phyloP scores from a whole-genome alignment of 2,888 invertebrate species.

The Diabrotica balteata region DNA sequence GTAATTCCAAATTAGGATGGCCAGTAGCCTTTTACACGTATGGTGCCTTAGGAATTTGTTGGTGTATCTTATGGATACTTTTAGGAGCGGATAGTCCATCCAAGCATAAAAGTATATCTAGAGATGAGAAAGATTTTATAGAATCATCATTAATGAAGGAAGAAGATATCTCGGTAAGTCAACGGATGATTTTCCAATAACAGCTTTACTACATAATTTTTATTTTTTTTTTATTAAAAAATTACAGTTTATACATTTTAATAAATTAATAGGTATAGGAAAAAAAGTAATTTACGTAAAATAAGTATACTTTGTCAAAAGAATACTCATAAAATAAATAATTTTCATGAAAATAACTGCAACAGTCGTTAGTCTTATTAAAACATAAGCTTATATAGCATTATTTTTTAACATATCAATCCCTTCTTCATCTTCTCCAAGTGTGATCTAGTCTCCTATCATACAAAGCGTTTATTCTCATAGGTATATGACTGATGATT shows the following conservation, averaged over 20 bases:
- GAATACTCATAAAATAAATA: not conserved
- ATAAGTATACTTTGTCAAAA: not conserved
- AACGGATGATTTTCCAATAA: no score
- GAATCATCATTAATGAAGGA: slow-evolving; percentile 65
- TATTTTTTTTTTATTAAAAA: no score
- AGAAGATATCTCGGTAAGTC: slow-evolving; percentile 38
- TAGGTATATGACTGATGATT: no score
- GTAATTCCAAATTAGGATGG: slow-evolving; percentile 74
- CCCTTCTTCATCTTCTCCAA: no score
- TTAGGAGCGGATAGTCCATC: slow-evolving; percentile 71
- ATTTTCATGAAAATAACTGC: no score
- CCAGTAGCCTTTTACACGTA: slow-evolving; percentile 76
- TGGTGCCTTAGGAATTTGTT: slow-evolving; percentile 67
- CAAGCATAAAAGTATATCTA: slow-evolving; percentile 65
- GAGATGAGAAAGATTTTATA: slow-evolving; percentile 70
- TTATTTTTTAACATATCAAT: no score
- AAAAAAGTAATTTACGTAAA: not conserved
- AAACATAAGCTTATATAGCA: not conserved
- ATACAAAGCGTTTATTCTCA: no score
- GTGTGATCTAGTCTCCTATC: no score
- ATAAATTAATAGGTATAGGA: no score
- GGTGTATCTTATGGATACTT: slow-evolving; percentile 66
- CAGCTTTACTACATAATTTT: no score
- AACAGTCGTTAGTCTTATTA: not conserved
- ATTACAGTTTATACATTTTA: no score